Conservation (phyloP, 2,797 vertebrate species). For the Coreius guichenoti region DNA sequence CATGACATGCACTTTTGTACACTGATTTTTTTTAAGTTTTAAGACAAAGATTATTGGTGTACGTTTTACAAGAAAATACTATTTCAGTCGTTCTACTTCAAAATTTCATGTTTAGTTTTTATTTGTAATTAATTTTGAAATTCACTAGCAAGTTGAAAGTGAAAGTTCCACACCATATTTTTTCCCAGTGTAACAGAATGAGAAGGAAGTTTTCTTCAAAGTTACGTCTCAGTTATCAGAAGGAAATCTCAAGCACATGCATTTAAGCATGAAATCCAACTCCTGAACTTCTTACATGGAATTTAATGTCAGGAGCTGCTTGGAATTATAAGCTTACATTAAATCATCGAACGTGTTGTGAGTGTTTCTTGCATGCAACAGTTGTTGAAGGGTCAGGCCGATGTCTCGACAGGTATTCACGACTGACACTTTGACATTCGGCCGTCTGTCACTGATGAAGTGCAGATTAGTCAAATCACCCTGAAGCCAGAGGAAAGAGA, state of each 20-base stretch:
- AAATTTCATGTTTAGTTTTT: not conserved
- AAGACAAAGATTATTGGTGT: too few relatives aligned
- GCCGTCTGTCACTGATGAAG: conserved; percentile 21
- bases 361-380: not conserved
- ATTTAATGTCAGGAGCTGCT: conserved; percentile 8
- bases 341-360: not conserved
- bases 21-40: too few relatives aligned
- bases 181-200: not conserved
- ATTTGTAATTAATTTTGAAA: not conserved
- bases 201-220: not conserved
- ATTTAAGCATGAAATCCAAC: not conserved
- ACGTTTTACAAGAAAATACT: not conserved
- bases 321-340: not conserved
- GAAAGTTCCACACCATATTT: not conserved
- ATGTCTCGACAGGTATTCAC: not conserved
- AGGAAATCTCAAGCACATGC: conserved; percentile 11
- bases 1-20: too few relatives aligned
- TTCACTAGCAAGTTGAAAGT: not conserved
- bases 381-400: not conserved
- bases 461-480: conserved; percentile 7
- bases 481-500: conserved; percentile 10
- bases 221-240: not conserved
- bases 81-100: not conserved
- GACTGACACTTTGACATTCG: not conserved
- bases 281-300: not conserved